Evolutionary conservation across 2,888 invertebrate genomes (phyloP).

Genomic region (Apodemia duryi): DNA sequence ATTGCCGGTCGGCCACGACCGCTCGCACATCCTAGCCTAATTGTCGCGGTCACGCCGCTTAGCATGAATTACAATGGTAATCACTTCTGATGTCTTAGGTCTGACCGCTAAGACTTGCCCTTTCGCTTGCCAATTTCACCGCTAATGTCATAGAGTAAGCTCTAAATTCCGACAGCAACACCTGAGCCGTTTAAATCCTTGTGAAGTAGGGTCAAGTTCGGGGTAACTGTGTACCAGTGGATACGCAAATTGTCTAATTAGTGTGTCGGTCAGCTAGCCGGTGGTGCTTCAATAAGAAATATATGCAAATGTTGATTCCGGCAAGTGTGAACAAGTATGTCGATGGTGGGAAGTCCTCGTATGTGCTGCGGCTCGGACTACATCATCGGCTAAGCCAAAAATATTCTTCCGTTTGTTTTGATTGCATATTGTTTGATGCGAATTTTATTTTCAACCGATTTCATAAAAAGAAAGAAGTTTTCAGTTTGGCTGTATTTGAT

Average conservation of each 20-base stretch:
- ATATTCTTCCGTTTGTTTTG: too few species aligned
- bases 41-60: slow-evolving; percentile 64
- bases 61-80: slow-evolving; percentile 73
- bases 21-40: slow-evolving; percentile 55
- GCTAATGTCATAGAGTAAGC: slow-evolving; percentile 26
- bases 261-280: slow-evolving; percentile 42
- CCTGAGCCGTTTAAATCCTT: slow-evolving; percentile 25
- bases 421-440: too few species aligned
- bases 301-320: slow-evolving; percentile 48
- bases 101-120: slow-evolving; percentile 40
- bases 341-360: too few species aligned
- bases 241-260: slow-evolving; percentile 73
- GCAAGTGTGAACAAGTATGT: slow-evolving; percentile 24
- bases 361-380: too few species aligned
- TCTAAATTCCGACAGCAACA: slow-evolving; percentile 23
- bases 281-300: slow-evolving; percentile 52
- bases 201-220: slow-evolving; percentile 17
- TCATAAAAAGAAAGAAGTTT: too few species aligned
- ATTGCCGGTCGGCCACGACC: slow-evolving; percentile 54
- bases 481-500: too few species aligned
- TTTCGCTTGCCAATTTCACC: slow-evolving; percentile 33
- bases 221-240: slow-evolving; percentile 40
- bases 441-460: too few species aligned
- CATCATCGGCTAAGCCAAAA: too few species aligned
- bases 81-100: slow-evolving; percentile 58